phyloP scores from a whole-genome alignment of 2,888 invertebrate genomes.

The Archaeoteleia sp. region DNA sequence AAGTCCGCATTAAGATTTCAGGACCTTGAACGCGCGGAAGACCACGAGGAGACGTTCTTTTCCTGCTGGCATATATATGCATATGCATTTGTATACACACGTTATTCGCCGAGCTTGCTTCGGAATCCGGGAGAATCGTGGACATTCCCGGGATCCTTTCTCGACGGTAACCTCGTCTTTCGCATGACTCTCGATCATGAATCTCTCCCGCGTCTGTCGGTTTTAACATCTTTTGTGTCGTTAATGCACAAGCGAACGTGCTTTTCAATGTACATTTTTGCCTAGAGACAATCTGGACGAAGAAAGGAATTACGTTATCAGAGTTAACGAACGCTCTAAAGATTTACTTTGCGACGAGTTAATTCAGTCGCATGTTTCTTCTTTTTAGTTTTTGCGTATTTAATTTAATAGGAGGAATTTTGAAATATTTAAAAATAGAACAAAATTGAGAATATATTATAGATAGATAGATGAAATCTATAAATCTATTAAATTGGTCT shows the following conservation, averaged over 20 bases:
- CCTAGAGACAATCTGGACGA: not conserved
- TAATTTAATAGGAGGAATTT: no score
- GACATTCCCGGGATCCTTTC: conserved; percentile 39
- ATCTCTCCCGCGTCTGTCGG: conserved; percentile 21
- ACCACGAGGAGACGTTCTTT: conserved; percentile 30
- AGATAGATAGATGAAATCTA: no score
- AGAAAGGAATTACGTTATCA: conserved; percentile 10
- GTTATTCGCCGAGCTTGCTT: conserved; percentile 29
- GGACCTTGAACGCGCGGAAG: conserved; percentile 26
- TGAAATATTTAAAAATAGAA: no score
- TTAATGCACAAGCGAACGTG: conserved; percentile 27
- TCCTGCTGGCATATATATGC: conserved; percentile 1
- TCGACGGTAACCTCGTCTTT: conserved; percentile 17
- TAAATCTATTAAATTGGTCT: no score
- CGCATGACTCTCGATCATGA: conserved; percentile 27
- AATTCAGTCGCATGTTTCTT: no score
- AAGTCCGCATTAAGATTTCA: conserved; percentile 38
- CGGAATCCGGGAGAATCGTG: conserved; percentile 37
- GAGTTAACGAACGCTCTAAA: no score
- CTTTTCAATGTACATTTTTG: conserved; percentile 27
- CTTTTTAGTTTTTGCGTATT: no score
- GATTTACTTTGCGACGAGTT: no score
- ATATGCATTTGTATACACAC: conserved; percentile 21
- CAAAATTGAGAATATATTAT: no score
- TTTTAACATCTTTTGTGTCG: conserved; percentile 24